These are phyloP conservation scores for Drosophila mayaguana DNA, from an alignment of 2,888 invertebrate species.

Conservation along the genomic window DNA sequence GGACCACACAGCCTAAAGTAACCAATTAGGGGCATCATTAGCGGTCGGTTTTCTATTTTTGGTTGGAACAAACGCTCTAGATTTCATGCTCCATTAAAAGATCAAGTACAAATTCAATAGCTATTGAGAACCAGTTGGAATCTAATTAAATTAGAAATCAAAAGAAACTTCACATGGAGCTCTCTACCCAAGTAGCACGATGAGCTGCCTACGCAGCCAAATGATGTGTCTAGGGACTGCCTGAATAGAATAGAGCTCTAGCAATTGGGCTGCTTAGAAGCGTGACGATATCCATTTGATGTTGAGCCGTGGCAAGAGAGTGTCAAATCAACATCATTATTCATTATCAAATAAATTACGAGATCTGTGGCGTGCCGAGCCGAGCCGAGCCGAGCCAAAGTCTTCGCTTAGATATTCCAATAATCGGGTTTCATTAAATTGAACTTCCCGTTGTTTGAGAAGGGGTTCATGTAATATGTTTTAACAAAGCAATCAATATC, in stretches of 20 bases:
- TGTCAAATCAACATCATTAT: slow-evolving; percentile 81
- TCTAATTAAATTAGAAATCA: slow-evolving; percentile 74
- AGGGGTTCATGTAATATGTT: slow-evolving; percentile 69
- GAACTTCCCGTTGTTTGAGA: slow-evolving; percentile 53
- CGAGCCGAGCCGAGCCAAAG: neutral
- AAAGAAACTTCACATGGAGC: slow-evolving; percentile 21
- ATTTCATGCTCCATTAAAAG: slow-evolving; percentile 80
- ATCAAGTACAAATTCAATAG: slow-evolving; percentile 49
- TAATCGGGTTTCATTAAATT: slow-evolving; percentile 65
- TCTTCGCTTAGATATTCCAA: slow-evolving; percentile 9
- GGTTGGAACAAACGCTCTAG: slow-evolving; percentile 39
- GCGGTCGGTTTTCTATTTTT: slow-evolving; percentile 50
- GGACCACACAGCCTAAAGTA: slow-evolving; percentile 64
- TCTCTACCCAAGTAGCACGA: slow-evolving; percentile 67
- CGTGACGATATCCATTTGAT: slow-evolving; percentile 75
- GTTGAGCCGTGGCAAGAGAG: slow-evolving; percentile 59
- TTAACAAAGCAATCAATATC: slow-evolving; percentile 80
- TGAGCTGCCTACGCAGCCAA: slow-evolving; percentile 70
- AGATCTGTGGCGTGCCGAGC: slow-evolving; percentile 62
- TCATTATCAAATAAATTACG: slow-evolving; percentile 79
- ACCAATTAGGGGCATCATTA: slow-evolving; percentile 71
- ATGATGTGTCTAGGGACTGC: slow-evolving; percentile 12
- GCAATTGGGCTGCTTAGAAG: slow-evolving; percentile 37
- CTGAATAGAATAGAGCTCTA: slow-evolving; percentile 12
- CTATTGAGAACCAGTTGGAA: slow-evolving; percentile 40